Conservation (phyloP, 2,888 invertebrate species). For the Chirona hameri region DNA sequence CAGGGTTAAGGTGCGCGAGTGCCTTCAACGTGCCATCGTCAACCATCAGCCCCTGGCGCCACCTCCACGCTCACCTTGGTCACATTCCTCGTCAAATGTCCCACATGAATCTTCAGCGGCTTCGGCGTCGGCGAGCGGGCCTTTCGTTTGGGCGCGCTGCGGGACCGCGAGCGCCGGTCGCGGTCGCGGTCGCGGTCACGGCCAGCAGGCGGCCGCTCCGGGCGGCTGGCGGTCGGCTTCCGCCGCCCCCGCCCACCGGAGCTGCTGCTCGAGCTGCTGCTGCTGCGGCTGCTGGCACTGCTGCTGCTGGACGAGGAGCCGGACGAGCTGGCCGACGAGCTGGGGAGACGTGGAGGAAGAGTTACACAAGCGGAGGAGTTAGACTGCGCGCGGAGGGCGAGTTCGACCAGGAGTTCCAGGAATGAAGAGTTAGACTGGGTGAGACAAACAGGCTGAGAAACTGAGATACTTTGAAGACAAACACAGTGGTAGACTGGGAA, state of each 20-base stretch:
- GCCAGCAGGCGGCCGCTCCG: conserved; percentile 39
- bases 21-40: too few relatives aligned
- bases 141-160: conserved; percentile 58
- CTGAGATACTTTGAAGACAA: too few relatives aligned
- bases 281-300: conserved; percentile 40
- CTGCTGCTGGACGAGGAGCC: conserved; percentile 41
- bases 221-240: conserved; percentile 34
- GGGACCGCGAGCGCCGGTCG: conserved; percentile 52
- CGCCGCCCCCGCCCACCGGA: conserved; percentile 38
- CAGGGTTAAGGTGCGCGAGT: too few relatives aligned
- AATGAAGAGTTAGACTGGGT: too few relatives aligned
- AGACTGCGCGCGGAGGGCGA: too few relatives aligned
- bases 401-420: too few relatives aligned
- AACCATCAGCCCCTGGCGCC: too few relatives aligned
- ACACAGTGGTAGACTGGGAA: too few relatives aligned
- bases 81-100: conserved; percentile 86
- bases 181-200: conserved; percentile 33
- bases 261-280: conserved; percentile 41
- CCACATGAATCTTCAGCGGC: conserved; percentile 90
- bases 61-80: conserved; percentile 58
- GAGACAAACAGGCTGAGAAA: too few relatives aligned
- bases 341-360: neutral
- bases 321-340: conserved; percentile 48
- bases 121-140: conserved; percentile 85
- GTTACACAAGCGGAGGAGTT: too few relatives aligned